Conservation (phyloP, 2,113 vertebrate genomes). For the Corydoras sp. region DNA sequence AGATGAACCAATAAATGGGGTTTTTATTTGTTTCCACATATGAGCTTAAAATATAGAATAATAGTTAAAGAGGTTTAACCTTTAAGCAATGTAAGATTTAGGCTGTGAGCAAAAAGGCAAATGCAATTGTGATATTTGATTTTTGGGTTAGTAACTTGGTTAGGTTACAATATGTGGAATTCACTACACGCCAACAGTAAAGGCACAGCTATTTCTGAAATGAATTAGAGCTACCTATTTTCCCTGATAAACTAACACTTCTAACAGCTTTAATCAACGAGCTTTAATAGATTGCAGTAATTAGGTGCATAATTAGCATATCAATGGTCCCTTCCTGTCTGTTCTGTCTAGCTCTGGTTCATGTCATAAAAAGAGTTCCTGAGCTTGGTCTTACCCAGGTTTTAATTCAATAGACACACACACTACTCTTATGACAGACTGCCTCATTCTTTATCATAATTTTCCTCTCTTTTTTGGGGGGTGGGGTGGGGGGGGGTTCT, state of each 20-base stretch:
- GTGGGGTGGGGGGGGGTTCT: background rate
- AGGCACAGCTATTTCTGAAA: slow-evolving; percentile 1
- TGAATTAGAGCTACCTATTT: slow-evolving; percentile 24
- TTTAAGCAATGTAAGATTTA: too few species aligned
- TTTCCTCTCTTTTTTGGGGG: background rate
- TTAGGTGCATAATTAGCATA: slow-evolving; percentile 61
- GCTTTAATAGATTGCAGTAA: slow-evolving; percentile 62
- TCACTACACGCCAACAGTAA: too few species aligned
- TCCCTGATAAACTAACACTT: slow-evolving; percentile 44
- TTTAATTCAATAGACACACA: slow-evolving; percentile 21
- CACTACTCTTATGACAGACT: slow-evolving; percentile 1
- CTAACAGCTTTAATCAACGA: slow-evolving; percentile 42
- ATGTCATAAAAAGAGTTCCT: slow-evolving; percentile 18
- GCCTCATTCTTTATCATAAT: slow-evolving; percentile 3
- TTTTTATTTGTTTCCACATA: too few species aligned
- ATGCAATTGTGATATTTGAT: background rate
- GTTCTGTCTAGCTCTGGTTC: slow-evolving; percentile 12
- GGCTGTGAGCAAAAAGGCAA: too few species aligned
- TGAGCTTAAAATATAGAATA: too few species aligned
- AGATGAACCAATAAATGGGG: too few species aligned
- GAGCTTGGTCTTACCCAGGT: slow-evolving; percentile 11
- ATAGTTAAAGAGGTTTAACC: too few species aligned
- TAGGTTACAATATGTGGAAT: background rate
- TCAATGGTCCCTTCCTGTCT: slow-evolving; percentile 49
- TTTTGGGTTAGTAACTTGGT: background rate